Evolutionary conservation across 2,797 vertebrate genomes (phyloP).

Genomic region (Lophotriccus pileatus): DNA sequence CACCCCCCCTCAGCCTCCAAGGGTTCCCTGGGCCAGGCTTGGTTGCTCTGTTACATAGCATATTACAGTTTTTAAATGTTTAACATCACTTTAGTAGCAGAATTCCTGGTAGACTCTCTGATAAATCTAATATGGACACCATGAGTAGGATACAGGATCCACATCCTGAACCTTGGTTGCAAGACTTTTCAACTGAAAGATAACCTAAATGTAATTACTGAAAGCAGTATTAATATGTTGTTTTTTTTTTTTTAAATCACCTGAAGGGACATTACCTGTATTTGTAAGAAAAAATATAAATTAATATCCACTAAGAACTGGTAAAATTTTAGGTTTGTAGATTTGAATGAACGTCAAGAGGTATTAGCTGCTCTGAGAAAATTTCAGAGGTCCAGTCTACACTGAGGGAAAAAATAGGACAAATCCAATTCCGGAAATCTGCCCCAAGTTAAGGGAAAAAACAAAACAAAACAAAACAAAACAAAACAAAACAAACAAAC

Average conservation of each 20-base stretch:
- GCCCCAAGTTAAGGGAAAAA: fast-evolving
- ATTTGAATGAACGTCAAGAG: neutral
- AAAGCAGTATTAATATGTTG: neutral
- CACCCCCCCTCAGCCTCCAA: neutral
- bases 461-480: neutral
- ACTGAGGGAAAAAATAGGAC: neutral
- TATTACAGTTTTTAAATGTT: neutral
- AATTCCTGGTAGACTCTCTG: neutral
- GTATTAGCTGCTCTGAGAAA: neutral
- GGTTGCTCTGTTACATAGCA: neutral
- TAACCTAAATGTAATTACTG: neutral
- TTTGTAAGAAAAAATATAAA: neutral
- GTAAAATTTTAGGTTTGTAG: neutral
- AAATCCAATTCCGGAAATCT: neutral
- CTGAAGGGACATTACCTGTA: neutral
- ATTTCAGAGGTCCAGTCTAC: neutral
- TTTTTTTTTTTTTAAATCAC: neutral
- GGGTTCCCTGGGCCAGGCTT: neutral
- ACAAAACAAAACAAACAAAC: neutral
- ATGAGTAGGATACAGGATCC: neutral
- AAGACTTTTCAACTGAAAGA: neutral
- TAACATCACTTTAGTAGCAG: neutral
- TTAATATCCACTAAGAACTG: neutral
- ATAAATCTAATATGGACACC: neutral
- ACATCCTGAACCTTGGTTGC: neutral